Evolutionary conservation across 2,888 invertebrate genomes (phyloP).

Genomic region (Antheraea yamamai): DNA sequence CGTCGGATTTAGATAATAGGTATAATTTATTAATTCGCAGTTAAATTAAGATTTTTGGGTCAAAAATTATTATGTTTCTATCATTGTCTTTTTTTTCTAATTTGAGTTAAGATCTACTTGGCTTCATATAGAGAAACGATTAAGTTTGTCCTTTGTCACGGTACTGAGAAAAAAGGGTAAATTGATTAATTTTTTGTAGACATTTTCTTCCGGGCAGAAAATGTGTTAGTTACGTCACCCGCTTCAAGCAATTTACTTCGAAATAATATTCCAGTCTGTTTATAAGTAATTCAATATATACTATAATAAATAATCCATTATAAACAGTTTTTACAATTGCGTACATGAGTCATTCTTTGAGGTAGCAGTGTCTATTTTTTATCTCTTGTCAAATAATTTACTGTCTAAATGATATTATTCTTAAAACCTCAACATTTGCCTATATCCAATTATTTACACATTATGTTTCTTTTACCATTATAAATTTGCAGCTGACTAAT

Average conservation of each 20-base stretch:
- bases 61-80: background rate
- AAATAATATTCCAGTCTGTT: background rate
- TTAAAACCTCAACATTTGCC: background rate
- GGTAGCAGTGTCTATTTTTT: background rate
- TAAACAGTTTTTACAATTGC: background rate
- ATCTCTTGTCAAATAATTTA: background rate
- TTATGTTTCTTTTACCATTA: background rate
- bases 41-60: background rate
- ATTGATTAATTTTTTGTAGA: background rate
- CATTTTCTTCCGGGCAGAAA: background rate
- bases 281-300: background rate
- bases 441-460: background rate
- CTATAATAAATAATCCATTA: background rate
- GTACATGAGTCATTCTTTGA: background rate
- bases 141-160: background rate
- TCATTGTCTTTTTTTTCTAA: background rate
- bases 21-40: background rate
- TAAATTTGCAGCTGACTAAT: no score
- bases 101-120: background rate
- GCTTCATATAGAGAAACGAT: background rate
- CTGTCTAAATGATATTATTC: background rate
- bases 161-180: background rate
- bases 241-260: background rate
- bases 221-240: background rate
- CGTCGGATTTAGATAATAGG: background rate